These are phyloP conservation scores for Syritta pipiens DNA, from an alignment of 2,888 invertebrate genomes.

Conservation along the genomic window DNA sequence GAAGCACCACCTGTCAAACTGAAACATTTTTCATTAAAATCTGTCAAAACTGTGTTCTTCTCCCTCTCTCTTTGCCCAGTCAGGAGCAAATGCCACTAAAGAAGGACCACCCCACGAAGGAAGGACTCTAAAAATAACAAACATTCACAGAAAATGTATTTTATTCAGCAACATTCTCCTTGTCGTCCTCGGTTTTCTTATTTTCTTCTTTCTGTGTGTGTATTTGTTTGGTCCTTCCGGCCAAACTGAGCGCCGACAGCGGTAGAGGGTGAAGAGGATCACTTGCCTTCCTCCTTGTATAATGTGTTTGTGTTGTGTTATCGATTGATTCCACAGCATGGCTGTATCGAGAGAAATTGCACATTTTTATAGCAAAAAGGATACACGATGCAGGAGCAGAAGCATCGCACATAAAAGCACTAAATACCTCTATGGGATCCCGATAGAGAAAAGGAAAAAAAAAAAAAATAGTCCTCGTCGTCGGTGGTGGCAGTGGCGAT, in stretches of 20 bases:
- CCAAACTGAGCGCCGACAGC: constrained; percentile 14
- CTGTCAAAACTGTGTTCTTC: constrained; percentile 42
- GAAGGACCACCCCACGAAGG: background rate
- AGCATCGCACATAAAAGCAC: constrained; percentile 17
- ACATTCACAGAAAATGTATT: constrained; percentile 49
- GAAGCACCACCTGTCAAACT: constrained; percentile 63
- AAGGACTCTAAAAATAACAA: constrained; percentile 31
- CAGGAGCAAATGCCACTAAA: constrained; percentile 43
- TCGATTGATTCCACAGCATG: constrained; percentile 54
- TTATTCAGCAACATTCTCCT: constrained; percentile 50
- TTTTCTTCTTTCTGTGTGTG: background rate
- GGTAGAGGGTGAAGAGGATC: constrained; percentile 4
- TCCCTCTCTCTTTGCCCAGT: constrained; percentile 1
- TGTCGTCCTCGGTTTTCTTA: constrained; percentile 2
- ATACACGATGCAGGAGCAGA: constrained; percentile 10
- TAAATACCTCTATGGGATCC: constrained; percentile 42
- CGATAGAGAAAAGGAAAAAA: too few species aligned
- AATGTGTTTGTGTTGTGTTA: constrained; percentile 41
- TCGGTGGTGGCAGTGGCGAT: too few species aligned
- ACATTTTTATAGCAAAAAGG: constrained; percentile 55
- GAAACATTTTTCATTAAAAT: constrained; percentile 63
- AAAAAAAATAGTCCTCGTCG: constrained; percentile 34
- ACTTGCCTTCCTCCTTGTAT: background rate
- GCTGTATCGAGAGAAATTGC: constrained; percentile 64
- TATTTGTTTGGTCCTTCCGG: constrained; percentile 45